Base-by-base conservation (phyloP, 53 echinoderm and acorn worm species). In the Luidia sarsii region DNA sequence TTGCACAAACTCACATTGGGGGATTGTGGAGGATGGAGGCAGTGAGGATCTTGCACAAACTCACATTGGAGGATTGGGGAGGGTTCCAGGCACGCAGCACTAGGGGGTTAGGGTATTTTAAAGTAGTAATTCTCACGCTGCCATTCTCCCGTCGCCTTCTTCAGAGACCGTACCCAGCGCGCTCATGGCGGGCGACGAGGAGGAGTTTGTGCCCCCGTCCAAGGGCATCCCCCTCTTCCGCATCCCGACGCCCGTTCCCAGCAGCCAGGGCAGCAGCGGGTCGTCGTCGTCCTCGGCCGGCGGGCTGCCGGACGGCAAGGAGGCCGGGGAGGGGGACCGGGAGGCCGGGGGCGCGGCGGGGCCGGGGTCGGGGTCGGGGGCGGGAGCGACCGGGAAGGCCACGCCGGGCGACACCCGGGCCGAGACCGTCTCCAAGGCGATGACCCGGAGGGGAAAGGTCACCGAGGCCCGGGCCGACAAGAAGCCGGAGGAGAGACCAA, bases 111-210 rank as follows among this genome's bases (percentile, higher is more conserved):
- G n/a, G n/a, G n/a, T n/a, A n/a, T n/a, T n/a, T n/a, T n/a, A n/a
- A n/a, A n/a, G n/a, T n/a, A n/a, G n/a, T n/a, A n/a, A n/a, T n/a
- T n/a, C n/a, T n/a, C n/a, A n/a, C n/a, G n/a, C n/a, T n/a, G n/a
- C n/a, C n/a, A n/a, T n/a, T n/a, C 41, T 41, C 41, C 41, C 11
- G 6, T 41, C 41, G 6, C 41, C 41, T 7, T 41, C 41, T 41
- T 6, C 80, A 99, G 99, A 91, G 48, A 85, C 91, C 41, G 60
- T 99, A 16, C 99, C 99, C 23, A 83, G 65, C 16, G 83, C 90
- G 72, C 67, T 99, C 71, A 99, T 99, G 99, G 93, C 91, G 1
- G 99, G 99, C 0, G 99, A 99, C 53, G 95, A 95, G 67, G 99
- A 99, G 29, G 95, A 95, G 14, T 36, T 87, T 34, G 73, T 82